Conservation (phyloP, 2,888 invertebrate genomes). For the Rotaria socialis region DNA sequence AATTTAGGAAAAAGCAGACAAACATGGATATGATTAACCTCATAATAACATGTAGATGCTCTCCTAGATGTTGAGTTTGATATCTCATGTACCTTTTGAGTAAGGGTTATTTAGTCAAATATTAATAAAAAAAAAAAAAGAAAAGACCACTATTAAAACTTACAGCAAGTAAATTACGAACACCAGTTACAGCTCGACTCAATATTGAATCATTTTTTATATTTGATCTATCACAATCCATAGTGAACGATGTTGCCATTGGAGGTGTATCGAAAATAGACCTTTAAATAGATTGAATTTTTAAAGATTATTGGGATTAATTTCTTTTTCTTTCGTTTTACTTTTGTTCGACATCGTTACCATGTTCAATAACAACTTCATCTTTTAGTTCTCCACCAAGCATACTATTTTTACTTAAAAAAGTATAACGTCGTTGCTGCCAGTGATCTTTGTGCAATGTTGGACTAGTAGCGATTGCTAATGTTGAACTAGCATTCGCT, state of each 20-base stretch:
- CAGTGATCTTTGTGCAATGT: conserved; percentile 19
- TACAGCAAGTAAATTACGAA: conserved; percentile 17
- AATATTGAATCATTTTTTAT: neutral
- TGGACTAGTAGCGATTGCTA: neutral
- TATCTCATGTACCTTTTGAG: neutral
- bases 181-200: neutral
- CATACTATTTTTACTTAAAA: conserved; percentile 40
- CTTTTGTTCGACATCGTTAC: neutral
- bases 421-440: conserved; percentile 40
- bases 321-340: neutral
- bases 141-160: neutral
- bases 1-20: neutral
- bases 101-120: neutral
- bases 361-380: conserved; percentile 30
- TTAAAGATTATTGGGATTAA: neutral
- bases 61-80: neutral
- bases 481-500: neutral
- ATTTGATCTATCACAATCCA: neutral
- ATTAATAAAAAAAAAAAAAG: neutral
- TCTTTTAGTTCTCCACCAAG: conserved; percentile 43
- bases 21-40: neutral
- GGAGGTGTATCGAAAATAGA: neutral
- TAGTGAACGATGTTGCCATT: neutral
- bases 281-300: neutral
- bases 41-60: neutral